phyloP scores from a whole-genome alignment of 2,797 vertebrate species.

The Geotrypetes seraphini region DNA sequence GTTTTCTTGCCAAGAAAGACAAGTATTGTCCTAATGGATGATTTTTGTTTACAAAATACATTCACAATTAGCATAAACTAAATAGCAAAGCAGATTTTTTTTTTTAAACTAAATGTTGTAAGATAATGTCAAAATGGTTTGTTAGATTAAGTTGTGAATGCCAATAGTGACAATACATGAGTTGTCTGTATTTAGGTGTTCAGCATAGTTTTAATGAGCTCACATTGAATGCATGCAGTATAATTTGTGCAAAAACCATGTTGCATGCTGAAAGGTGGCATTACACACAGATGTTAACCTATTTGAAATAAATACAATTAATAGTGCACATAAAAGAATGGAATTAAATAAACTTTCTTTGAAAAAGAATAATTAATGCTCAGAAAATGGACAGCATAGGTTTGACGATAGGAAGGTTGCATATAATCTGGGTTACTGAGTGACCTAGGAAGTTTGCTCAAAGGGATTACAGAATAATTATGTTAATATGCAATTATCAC shows the following conservation, averaged over 20 bases:
- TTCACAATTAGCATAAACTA: no score
- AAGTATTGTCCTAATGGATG: no score
- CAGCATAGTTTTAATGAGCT: slow-evolving; percentile 26
- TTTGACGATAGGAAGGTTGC: slow-evolving; percentile 56
- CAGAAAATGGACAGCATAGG: slow-evolving; percentile 63
- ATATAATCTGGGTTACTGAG: slow-evolving; percentile 64
- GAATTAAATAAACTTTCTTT: slow-evolving; percentile 39
- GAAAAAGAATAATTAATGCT: slow-evolving; percentile 54
- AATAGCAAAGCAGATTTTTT: no score
- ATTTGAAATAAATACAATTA: slow-evolving; percentile 49
- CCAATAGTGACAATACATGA: no score
- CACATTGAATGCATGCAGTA: slow-evolving; percentile 6
- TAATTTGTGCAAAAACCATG: slow-evolving; percentile 24
- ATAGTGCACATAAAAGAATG: slow-evolving; percentile 53
- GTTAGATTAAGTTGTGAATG: no score
- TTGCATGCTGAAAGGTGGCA: slow-evolving; percentile 17
- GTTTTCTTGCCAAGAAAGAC: no score
- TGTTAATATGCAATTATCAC: slow-evolving; percentile 91
- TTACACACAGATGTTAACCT: slow-evolving; percentile 37
- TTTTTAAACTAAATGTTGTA: no score
- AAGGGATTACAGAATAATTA: slow-evolving; percentile 80
- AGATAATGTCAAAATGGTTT: no score
- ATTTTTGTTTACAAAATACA: no score
- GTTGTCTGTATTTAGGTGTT: slow-evolving; percentile 9
- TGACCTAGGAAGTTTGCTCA: slow-evolving; percentile 70